Evolutionary conservation across 1,140 invertebrate species (phyloP).

Genomic region (Drosophila bipectinata): DNA sequence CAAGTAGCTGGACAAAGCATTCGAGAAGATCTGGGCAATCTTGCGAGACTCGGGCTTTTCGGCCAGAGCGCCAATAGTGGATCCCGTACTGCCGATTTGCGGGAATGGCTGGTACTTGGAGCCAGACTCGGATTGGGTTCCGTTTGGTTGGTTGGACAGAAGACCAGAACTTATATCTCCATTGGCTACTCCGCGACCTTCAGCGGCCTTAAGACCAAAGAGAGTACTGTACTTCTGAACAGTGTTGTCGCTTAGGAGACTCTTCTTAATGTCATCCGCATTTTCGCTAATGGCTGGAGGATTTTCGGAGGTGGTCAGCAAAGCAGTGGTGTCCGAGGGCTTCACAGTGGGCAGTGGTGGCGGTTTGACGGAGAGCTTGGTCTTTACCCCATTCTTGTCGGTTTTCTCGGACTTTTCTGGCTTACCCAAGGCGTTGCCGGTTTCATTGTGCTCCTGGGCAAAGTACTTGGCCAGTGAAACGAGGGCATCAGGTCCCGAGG

Average conservation of each 20-base stretch:
- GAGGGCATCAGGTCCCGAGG: constrained; percentile 89
- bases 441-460: constrained; percentile 88
- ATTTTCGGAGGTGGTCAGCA: constrained; percentile 61
- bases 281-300: constrained; percentile 62
- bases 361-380: constrained; percentile 55
- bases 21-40: constrained; percentile 92
- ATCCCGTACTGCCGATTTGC: constrained; percentile 77
- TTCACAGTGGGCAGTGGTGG: constrained; percentile 52
- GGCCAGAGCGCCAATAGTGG: constrained; percentile 76
- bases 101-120: constrained; percentile 64
- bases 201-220: constrained; percentile 80
- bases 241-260: constrained; percentile 86
- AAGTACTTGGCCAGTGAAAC: constrained; percentile 92
- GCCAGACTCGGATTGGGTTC: constrained; percentile 24
- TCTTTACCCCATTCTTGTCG: constrained; percentile 44
- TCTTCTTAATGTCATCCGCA: constrained; percentile 83
- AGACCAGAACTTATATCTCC: constrained; percentile 44
- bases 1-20: constrained; percentile 91
- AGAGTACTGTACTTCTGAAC: constrained; percentile 86
- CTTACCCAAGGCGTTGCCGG: constrained; percentile 60
- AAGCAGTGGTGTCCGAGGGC: constrained; percentile 62
- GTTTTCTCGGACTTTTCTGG: constrained; percentile 49
- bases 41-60: constrained; percentile 89
- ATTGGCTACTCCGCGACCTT: constrained; percentile 25
- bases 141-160: constrained; percentile 38